Conservation (phyloP, 2,113 vertebrate genomes). For the Microcebus jonahi region DNA sequence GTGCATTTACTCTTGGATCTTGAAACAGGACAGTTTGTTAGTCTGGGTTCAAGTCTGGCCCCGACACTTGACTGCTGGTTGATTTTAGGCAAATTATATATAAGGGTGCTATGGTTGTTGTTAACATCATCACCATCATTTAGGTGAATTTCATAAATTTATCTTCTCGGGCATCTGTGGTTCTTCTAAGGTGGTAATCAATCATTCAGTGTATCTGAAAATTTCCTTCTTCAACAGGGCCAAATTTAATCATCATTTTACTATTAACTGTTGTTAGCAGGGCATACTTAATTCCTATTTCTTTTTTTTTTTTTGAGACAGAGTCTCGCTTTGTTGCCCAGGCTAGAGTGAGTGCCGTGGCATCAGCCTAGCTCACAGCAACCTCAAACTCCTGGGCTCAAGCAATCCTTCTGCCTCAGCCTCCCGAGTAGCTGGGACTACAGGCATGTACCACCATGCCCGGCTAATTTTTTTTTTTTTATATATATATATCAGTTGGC, state of each 20-base stretch:
- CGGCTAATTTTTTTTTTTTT: no score
- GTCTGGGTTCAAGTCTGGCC: background rate
- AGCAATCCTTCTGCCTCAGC: no score
- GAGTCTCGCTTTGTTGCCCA: no score
- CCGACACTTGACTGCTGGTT: background rate
- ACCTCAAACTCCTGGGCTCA: no score
- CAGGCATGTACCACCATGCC: no score
- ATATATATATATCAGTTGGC: no score
- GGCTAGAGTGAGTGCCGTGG: no score
- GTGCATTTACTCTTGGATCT: background rate
- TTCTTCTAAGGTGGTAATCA: background rate
- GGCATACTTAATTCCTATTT: background rate
- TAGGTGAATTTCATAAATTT: background rate
- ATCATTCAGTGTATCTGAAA: background rate
- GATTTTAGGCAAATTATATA: background rate
- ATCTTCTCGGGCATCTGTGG: background rate
- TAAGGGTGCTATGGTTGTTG: background rate
- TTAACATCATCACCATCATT: background rate
- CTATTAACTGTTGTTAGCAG: background rate
- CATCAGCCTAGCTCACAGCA: no score
- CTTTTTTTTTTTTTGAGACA: background rate
- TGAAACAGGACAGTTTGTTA: background rate
- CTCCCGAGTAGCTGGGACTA: no score
- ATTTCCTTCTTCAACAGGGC: background rate
- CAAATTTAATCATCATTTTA: slow-evolving; percentile 14